Percentiles rank a stretch among this genome's conserved stretches.
phyloP scores from a whole-genome alignment of 2,113 vertebrate species.

The Dryoscopus gambensis region DNA sequence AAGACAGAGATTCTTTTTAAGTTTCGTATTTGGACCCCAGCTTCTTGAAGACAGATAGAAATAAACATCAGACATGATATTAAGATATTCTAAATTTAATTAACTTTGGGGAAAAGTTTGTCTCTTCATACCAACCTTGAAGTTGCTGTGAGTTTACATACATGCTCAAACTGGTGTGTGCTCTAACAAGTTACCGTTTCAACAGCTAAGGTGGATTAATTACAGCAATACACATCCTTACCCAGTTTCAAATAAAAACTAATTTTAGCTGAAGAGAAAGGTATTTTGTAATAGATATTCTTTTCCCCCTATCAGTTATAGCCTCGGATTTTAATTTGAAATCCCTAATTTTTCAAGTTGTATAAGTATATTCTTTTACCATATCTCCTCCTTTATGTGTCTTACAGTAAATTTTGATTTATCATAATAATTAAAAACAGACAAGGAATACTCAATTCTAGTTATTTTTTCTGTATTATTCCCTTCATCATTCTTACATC shows the following conservation, averaged over 20 bases:
- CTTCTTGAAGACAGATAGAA: neutral
- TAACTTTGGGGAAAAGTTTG: neutral
- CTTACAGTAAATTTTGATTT: neutral
- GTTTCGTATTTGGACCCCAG: neutral
- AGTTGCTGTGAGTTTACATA: neutral
- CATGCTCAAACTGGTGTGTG: neutral
- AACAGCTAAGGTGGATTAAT: neutral
- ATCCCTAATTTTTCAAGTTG: neutral
- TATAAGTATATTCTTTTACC: neutral
- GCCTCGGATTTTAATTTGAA: neutral
- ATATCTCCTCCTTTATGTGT: neutral
- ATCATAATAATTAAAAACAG: neutral
- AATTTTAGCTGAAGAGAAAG: neutral
- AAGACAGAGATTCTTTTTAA: neutral
- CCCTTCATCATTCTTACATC: neutral
- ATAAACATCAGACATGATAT: neutral
- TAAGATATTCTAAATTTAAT: neutral
- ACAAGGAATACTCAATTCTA: neutral
- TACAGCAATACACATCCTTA: neutral
- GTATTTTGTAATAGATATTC: neutral
- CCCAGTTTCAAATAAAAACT: neutral
- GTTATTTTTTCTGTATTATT: neutral
- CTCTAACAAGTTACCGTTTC: neutral
- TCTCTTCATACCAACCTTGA: neutral
- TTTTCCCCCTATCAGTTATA: neutral